Base-by-base conservation (phyloP, 2,888 invertebrate species). In the Dicranocentrus wangi region DNA sequence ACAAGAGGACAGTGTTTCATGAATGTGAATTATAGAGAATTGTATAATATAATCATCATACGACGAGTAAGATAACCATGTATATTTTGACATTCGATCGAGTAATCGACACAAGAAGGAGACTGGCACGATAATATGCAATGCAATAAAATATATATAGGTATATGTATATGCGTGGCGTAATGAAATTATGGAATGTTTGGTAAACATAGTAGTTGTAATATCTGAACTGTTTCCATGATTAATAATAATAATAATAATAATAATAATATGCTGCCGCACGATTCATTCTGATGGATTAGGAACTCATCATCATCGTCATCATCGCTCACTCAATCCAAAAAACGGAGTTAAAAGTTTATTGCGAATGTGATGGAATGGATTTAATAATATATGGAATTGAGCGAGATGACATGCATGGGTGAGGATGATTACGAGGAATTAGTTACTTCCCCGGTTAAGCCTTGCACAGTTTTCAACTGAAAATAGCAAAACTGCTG, bases 221-320 rank as follows among this genome's bases (percentile, higher is more conserved):
- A 32, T 69, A 15, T 23, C 51, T 32, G 10, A n/a, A 19, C 17
- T 42, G 19, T 66, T 43, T 25, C 21, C 60, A 21, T 28, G 51
- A 75, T 39, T 51, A 66, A 51, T 55, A n/a, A n/a, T n/a, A n/a
- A n/a, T n/a, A n/a, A n/a, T n/a, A n/a, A n/a, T n/a, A n/a, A n/a
- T n/a, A n/a, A n/a, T n/a, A n/a, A n/a, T n/a, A n/a, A 65, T 53
- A 76, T 76, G 66, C 76, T 68, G 68, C 28, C 39, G 58, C 76
- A 76, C 68, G 76, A 58, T 58, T 65, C 42, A 58, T 19, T 39
- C 2, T 17, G 7, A 39, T 25, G 13, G 43, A 21, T 13, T 43
- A 25, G 23, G 13, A 23, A 23, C 19, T 21, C 60, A 60, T 3
- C 25, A 13, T 55, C 21, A 25, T 55, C n/a, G 19, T 10, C 5